Conservation (phyloP, 1,140 invertebrate genomes). For the Achatina immaculata region DNA sequence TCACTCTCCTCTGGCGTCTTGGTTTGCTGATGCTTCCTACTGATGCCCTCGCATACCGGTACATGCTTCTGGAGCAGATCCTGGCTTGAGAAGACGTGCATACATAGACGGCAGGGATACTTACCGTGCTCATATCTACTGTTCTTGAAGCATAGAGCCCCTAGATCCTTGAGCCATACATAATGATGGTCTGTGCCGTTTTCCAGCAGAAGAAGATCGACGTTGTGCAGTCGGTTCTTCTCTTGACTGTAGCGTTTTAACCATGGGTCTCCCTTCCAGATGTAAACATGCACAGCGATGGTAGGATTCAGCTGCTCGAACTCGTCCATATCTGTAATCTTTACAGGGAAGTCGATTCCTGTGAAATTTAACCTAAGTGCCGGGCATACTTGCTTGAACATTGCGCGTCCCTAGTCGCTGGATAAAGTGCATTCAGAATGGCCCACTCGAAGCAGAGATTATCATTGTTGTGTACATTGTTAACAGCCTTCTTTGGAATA, state of each 20-base stretch:
- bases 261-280: background rate
- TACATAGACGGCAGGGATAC: background rate
- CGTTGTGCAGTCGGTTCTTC: background rate
- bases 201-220: background rate
- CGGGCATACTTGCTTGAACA: background rate
- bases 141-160: background rate
- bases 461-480: background rate
- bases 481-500: background rate
- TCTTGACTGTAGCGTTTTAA: background rate
- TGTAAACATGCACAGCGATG: background rate
- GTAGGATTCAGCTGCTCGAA: background rate
- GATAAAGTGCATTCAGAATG: background rate
- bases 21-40: conserved; percentile 15
- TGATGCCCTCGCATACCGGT: conserved; percentile 35
- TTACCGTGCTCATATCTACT: background rate
- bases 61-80: conserved; percentile 31
- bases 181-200: background rate
- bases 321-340: background rate
- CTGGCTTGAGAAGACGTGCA: background rate
- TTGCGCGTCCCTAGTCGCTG: background rate
- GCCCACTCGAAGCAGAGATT: background rate
- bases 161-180: background rate
- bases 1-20: conserved; percentile 33
- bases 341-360: background rate
- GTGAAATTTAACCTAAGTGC: background rate